phyloP scores from a whole-genome alignment of 1,140 invertebrate species.

The Bombyx mandarina region DNA sequence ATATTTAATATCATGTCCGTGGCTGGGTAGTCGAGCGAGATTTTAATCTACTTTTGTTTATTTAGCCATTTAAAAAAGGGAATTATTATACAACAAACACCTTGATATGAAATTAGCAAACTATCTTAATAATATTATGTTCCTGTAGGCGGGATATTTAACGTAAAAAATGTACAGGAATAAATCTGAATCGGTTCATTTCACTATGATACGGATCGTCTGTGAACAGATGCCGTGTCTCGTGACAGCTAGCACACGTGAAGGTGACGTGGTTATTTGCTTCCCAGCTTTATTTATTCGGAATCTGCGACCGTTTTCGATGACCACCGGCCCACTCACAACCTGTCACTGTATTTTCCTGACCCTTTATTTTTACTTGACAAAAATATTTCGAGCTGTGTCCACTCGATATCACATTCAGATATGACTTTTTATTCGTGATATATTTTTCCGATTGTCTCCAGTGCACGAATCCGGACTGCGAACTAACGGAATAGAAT shows the following conservation, averaged over 20 bases:
- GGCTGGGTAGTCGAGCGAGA: too few relatives aligned
- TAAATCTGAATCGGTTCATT: background rate
- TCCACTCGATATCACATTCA: conserved; percentile 64
- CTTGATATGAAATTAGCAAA: too few relatives aligned
- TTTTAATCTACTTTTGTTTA: too few relatives aligned
- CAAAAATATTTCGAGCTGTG: conserved; percentile 59
- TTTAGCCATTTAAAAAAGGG: too few relatives aligned
- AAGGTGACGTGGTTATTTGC: conserved; percentile 51
- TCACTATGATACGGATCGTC: conserved; percentile 31
- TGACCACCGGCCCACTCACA: conserved; percentile 61
- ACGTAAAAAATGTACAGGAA: too few relatives aligned
- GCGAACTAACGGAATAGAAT: conserved; percentile 67
- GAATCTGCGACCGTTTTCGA: conserved; percentile 55
- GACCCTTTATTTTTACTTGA: conserved; percentile 68
- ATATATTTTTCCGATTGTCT: conserved; percentile 71
- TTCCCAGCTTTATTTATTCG: conserved; percentile 60
- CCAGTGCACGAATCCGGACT: conserved; percentile 50
- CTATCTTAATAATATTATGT: too few relatives aligned
- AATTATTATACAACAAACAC: too few relatives aligned
- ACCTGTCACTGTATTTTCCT: conserved; percentile 61
- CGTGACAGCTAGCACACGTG: conserved; percentile 36
- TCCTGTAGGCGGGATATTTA: too few relatives aligned
- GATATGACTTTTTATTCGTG: conserved; percentile 68
- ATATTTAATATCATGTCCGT: background rate
- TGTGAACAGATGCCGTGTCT: conserved; percentile 28